Conservation (phyloP, 1,140 invertebrate species). For the Mactra quadrangularis region DNA sequence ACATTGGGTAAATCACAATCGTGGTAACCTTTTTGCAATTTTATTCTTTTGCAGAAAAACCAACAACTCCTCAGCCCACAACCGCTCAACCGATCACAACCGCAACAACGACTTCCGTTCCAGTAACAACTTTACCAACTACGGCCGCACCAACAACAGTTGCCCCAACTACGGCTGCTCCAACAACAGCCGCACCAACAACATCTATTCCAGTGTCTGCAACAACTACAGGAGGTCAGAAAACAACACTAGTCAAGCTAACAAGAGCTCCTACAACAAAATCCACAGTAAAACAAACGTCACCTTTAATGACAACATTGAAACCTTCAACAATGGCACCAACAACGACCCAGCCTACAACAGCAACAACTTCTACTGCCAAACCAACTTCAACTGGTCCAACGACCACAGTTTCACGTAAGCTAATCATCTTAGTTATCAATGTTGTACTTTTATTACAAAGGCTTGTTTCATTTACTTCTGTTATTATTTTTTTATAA, state of each 20-base stretch:
- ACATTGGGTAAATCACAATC: too few species aligned
- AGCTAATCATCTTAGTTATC: not conserved
- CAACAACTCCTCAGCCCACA: constrained; percentile 25
- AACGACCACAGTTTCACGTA: constrained; percentile 15
- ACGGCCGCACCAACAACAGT: not conserved
- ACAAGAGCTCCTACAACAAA: not conserved
- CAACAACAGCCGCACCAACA: not conserved
- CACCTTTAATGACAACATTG: not conserved
- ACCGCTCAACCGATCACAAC: not conserved
- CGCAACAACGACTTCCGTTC: not conserved
- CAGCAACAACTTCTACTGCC: not conserved
- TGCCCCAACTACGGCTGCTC: not conserved
- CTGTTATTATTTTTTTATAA: too few species aligned
- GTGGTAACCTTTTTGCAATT: too few species aligned
- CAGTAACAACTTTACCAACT: constrained; percentile 18
- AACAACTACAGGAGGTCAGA: not conserved
- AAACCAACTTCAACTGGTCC: not conserved
- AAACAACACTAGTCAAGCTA: not conserved
- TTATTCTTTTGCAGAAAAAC: not conserved
- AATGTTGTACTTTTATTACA: not conserved
- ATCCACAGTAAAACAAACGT: not conserved
- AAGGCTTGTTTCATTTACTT: too few species aligned
- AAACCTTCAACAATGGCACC: not conserved
- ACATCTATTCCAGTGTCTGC: not conserved
- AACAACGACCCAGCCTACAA: constrained; percentile 5